A percentile compares a stretch with the other conserved stretches of the same genome.
phyloP scores from a whole-genome alignment of 2,113 vertebrate genomes.

The Bujurquina vittata region DNA sequence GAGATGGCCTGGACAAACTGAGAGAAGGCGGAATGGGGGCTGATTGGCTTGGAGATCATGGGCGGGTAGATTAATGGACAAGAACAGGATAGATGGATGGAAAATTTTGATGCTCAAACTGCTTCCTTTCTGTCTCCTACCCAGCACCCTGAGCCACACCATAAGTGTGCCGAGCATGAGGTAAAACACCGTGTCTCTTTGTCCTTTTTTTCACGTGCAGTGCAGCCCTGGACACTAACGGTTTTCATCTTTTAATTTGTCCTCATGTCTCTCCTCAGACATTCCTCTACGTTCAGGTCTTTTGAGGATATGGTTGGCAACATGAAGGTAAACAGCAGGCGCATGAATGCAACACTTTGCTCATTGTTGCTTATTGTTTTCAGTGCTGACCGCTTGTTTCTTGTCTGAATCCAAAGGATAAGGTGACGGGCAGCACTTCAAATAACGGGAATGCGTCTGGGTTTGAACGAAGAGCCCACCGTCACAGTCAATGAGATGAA shows the following conservation, averaged over 20 bases:
- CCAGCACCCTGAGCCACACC: constrained; percentile 88
- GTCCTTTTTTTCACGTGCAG: background rate
- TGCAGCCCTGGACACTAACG: background rate
- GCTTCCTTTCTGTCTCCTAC: constrained; percentile 45
- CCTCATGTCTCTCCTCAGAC: constrained; percentile 78
- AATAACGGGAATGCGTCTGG: constrained; percentile 54
- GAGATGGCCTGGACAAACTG: too few species aligned
- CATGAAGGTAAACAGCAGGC: constrained; percentile 85
- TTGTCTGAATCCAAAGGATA: constrained; percentile 57
- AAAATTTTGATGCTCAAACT: background rate
- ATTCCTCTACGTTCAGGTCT: constrained; percentile 93
- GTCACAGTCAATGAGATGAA: constrained; percentile 34
- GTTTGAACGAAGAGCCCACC: constrained; percentile 55
- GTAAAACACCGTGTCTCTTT: constrained; percentile 78
- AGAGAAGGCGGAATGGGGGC: too few species aligned
- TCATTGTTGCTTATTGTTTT: background rate
- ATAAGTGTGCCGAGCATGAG: constrained; percentile 98
- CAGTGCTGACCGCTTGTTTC: constrained; percentile 8
- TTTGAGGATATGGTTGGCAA: constrained; percentile 92
- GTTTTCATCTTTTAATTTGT: background rate
- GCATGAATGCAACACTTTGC: background rate
- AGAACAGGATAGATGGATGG: too few species aligned
- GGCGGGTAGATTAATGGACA: too few species aligned
- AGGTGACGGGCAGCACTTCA: constrained; percentile 44
- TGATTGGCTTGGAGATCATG: too few species aligned